phyloP scores from a whole-genome alignment of 1,140 invertebrate species.

The Drosophila navojoa region DNA sequence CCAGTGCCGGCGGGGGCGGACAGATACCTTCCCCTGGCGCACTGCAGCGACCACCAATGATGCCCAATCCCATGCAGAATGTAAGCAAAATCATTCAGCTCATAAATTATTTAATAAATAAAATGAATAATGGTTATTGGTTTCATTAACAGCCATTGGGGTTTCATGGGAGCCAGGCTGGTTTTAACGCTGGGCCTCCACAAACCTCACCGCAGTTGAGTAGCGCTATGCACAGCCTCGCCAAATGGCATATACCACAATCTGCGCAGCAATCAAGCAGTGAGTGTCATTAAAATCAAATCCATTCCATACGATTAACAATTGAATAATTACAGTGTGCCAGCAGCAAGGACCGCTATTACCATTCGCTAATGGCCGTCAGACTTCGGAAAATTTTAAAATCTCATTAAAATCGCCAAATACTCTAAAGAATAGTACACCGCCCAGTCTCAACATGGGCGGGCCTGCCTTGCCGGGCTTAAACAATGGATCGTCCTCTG shows the following conservation, averaged over 20 bases:
- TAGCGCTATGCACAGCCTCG: constrained; percentile 74
- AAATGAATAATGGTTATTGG: background rate
- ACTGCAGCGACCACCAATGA: constrained; percentile 76
- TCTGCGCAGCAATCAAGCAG: constrained; percentile 84
- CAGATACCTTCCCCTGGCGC: constrained; percentile 77
- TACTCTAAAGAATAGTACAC: constrained; percentile 81
- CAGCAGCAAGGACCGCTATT: constrained; percentile 78
- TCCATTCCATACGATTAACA: background rate
- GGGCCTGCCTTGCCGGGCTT: constrained; percentile 34
- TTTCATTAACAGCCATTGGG: constrained; percentile 68
- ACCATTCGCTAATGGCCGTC: constrained; percentile 81
- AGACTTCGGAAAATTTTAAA: constrained; percentile 87
- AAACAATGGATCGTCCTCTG: constrained; percentile 36
- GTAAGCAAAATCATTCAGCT: constrained; percentile 43
- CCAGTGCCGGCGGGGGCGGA: constrained; percentile 59
- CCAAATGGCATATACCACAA: constrained; percentile 89
- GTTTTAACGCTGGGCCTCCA: constrained; percentile 80
- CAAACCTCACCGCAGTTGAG: constrained; percentile 71
- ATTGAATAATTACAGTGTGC: constrained; percentile 54
- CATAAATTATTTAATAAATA: background rate
- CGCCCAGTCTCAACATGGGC: constrained; percentile 68
- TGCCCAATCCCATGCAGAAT: constrained; percentile 83
- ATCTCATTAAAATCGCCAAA: constrained; percentile 86
- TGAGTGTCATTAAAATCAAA: constrained; percentile 43
- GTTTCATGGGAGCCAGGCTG: constrained; percentile 83